Evolutionary conservation across 2,888 invertebrate genomes (phyloP).

Genomic region (Creontiades dilutus): DNA sequence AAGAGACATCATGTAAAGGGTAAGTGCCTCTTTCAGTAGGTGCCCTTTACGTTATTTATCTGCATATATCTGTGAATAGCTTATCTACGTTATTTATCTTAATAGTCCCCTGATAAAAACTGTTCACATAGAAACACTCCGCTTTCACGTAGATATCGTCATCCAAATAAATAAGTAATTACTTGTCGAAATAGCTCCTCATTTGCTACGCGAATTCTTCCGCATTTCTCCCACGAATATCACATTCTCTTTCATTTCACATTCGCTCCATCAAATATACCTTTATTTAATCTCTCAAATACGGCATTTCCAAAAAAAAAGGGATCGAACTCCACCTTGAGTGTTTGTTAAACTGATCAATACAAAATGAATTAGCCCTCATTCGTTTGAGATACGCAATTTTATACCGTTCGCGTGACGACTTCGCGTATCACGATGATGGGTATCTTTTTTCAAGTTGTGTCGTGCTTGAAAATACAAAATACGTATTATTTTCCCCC

Average conservation of each 20-base stretch:
- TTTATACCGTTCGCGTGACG: not conserved
- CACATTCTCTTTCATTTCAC: not conserved
- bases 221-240: no score
- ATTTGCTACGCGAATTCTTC: no score
- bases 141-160: no score
- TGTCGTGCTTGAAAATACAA: slow-evolving; percentile 11
- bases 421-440: not conserved
- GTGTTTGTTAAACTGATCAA: slow-evolving; percentile 1
- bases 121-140: no score
- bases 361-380: slow-evolving; percentile 12
- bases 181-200: no score
- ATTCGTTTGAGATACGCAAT: slow-evolving; percentile 6
- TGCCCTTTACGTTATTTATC: no score
- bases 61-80: no score
- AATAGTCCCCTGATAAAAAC: no score
- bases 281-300: not conserved
- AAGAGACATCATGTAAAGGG: no score
- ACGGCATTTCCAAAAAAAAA: not conserved
- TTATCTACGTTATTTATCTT: no score
- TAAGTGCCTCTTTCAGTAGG: no score
- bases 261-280: not conserved
- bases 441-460: slow-evolving; percentile 18
- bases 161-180: no score
- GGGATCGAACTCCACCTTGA: not conserved
- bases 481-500: not conserved